Base-by-base conservation (phyloP, 2,113 vertebrate species). In the Zapus hudsonius region DNA sequence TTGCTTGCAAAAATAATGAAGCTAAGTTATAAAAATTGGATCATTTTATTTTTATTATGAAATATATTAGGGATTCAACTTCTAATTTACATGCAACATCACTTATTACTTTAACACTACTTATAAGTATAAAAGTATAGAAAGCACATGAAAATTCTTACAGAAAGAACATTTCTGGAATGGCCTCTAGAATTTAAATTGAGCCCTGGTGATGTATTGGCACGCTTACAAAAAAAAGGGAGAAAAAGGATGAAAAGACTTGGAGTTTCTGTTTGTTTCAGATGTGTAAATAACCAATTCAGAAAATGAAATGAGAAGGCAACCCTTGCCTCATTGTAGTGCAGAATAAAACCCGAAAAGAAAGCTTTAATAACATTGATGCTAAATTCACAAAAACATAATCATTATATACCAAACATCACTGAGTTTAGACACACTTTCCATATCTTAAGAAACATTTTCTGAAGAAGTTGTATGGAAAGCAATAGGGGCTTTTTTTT, bases 321-420 rank as follows among this genome's bases (percentile, higher is more conserved):
- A 89, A 61, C 31, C 52, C 36, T 70, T 59, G 73, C 76, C n/a
- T 84, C 63, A 73, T 17, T 64, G 36, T 74, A 23, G 36, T 69
- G 7, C 2, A 74, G 27, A 95, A n/a, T 38, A 72, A 44, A 29
- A 12, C 52, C 12, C 12, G 11, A 83, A 70, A 69, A 29, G 82
- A 78, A 57, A 93, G 29, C 11, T 93, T 89, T 79, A 75, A 76
- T 88, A 87, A 64, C 23, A 89, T 91, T 74, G 80, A 63, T 89
- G 61, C 93, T 72, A 92, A 95, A 6, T n/a, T 69, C 27, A 81
- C 7, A 91, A 76, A 94, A 19, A 55, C 47, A 47, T 29, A 55
- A 81, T 72, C 40, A 47, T 29, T 90, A 66, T 76, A 83, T 89
- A 83, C 29, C 1, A 85, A 70, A 91, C 31, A 10, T 76, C 63